Evolutionary conservation across 1,140 invertebrate genomes (phyloP), one percentile per base, ranked within the genome.

Genomic region (Mylabris phalerata): DNA sequence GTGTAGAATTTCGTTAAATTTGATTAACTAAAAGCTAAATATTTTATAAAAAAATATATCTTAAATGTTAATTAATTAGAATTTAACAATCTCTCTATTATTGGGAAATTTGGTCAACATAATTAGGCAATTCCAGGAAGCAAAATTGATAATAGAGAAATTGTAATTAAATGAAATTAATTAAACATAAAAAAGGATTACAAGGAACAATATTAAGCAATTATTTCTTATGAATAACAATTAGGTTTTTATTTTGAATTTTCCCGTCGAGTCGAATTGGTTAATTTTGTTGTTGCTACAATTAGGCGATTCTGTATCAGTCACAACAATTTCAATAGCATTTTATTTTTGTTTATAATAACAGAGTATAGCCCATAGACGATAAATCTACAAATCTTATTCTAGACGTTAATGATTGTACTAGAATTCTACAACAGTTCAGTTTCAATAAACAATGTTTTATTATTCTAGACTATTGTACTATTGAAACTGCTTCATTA

Each of bases 301-400:
- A 49, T 60, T 60, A 60, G 59, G 59, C 59, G 50, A 60, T 56
- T 19, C 52, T 52, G 57, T 59, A 60, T 60, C 59, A 60, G 59
- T 60, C 59, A 56, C 59, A 56, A 60, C 59, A 56, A 60, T 32
- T 55, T 55, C 46, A 49, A 49, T 50, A 57, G 47, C 55, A 42
- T 57, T 57, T 57, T 57, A 5, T 7, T 5, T 5, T 32, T 32
- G 7, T 32, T 32, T 32, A 32, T 32, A 43, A 55, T 55, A 55
- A 55, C 43, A 47, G 11, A 55, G 44, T 44, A 47, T 55, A 50
- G 48, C 9, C 32, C 32, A 32, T 50, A 40, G 51, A 25, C 44
- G 26, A 54, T 46, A 46, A 42, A 42, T 19, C 40, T 51, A 45
- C 42, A 46, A 45, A 32, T 32, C 32, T 32, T 54, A 54, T 52